A percentile compares a stretch with the other conserved stretches of the same genome.
phyloP scores from a whole-genome alignment of 2,888 invertebrate genomes.

The Cerastoderma edule region DNA sequence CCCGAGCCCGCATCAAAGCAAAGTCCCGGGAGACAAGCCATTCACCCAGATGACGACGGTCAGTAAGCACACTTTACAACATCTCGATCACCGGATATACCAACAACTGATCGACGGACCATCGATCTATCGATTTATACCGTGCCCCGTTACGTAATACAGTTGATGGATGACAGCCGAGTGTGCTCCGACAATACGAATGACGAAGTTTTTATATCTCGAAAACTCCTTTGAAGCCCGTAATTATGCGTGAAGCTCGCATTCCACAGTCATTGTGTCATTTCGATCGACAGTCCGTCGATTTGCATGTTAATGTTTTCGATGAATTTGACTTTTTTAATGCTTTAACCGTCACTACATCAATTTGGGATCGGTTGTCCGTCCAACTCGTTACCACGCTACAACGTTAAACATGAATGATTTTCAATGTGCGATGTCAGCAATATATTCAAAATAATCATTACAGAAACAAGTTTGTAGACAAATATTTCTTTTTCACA shows the following conservation, averaged over 20 bases:
- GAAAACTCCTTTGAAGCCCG: constrained; percentile 47
- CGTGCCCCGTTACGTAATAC: constrained; percentile 1
- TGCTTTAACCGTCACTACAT: too few relatives aligned
- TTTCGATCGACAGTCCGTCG: constrained; percentile 5
- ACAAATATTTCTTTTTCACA: too few relatives aligned
- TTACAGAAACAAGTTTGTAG: too few relatives aligned
- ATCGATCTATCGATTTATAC: constrained; percentile 15
- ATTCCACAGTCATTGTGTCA: constrained; percentile 33
- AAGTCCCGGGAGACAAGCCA: too few relatives aligned
- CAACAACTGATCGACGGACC: constrained; percentile 13
- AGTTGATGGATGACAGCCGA: constrained; percentile 8
- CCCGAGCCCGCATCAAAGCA: too few relatives aligned
- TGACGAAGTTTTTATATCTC: constrained; percentile 22
- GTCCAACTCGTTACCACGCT: too few relatives aligned
- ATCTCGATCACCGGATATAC: not conserved
- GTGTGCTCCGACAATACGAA: not conserved
- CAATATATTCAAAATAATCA: too few relatives aligned
- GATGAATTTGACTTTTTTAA: constrained; percentile 20
- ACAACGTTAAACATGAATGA: too few relatives aligned
- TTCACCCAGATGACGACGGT: too few relatives aligned
- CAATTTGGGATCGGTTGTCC: too few relatives aligned
- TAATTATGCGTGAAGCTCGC: constrained; percentile 42
- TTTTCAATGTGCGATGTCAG: too few relatives aligned
- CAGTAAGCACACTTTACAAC: too few relatives aligned
- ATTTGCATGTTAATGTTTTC: constrained; percentile 4